These are phyloP conservation scores for Speoplatyrhinus poulsoni DNA, from an alignment of 2,113 vertebrate species.

Conservation along the genomic window DNA sequence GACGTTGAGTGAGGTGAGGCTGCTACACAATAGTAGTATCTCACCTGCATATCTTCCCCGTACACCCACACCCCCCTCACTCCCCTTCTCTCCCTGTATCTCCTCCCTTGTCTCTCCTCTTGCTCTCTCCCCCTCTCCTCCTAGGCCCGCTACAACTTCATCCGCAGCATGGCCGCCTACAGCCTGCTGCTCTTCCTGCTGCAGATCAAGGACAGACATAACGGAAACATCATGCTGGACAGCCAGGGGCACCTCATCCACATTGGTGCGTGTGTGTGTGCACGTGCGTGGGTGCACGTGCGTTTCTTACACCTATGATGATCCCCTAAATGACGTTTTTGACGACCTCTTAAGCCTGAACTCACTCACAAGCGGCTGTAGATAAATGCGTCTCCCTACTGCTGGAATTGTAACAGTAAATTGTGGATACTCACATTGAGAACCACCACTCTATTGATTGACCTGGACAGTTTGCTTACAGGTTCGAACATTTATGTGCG, in stretches of 20 bases:
- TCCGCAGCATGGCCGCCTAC: constrained; percentile 97
- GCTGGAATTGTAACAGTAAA: too few species aligned
- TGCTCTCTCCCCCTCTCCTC: not conserved
- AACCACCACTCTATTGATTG: too few species aligned
- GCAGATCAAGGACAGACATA: constrained; percentile 97
- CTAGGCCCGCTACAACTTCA: constrained; percentile 97
- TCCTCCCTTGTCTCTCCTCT: not conserved
- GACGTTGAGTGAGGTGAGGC: too few species aligned
- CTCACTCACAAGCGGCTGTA: too few species aligned
- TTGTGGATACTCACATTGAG: too few species aligned
- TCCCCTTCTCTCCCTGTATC: not conserved
- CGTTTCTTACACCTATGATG: too few species aligned
- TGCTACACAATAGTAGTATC: too few species aligned
- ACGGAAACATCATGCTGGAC: constrained; percentile 99
- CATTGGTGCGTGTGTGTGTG: constrained; percentile 81
- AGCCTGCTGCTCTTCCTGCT: constrained; percentile 94
- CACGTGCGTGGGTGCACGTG: not conserved
- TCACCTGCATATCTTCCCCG: too few species aligned
- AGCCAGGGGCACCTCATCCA: constrained; percentile 95
- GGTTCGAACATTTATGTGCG: not conserved
- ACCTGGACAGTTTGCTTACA: too few species aligned
- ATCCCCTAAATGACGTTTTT: too few species aligned
- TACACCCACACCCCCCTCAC: not conserved
- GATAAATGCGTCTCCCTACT: too few species aligned
- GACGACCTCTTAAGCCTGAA: too few species aligned